These are phyloP conservation scores for Numida meleagris DNA, from an alignment of 2,113 vertebrate species.

Conservation along the genomic window DNA sequence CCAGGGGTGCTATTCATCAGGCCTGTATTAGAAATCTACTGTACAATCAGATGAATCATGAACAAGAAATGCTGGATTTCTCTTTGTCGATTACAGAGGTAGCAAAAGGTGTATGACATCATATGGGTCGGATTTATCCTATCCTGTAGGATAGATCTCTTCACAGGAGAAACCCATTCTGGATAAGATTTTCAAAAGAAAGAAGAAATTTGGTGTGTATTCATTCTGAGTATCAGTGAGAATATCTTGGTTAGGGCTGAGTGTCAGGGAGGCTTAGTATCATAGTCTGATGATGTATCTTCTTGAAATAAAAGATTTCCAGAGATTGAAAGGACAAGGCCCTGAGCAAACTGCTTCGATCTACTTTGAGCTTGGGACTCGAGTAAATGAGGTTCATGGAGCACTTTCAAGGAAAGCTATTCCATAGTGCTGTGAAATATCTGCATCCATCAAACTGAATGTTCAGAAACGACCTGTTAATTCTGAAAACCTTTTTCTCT, in stretches of 20 bases:
- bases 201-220: not conserved
- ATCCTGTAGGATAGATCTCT: not conserved
- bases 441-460: not conserved
- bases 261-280: not conserved
- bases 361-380: accelerated
- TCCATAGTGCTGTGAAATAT: not conserved
- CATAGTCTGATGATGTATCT: not conserved
- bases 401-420: not conserved
- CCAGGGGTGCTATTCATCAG: conserved; percentile 7
- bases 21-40: not conserved
- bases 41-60: not conserved
- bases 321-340: not conserved
- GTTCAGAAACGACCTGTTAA: not conserved
- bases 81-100: conserved; percentile 1
- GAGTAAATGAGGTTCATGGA: not conserved
- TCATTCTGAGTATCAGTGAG: not conserved
- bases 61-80: not conserved
- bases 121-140: not conserved
- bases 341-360: not conserved
- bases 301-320: not conserved
- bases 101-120: not conserved
- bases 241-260: not conserved
- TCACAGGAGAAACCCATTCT: not conserved
- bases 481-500: not conserved
- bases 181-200: not conserved